phyloP scores from a whole-genome alignment of 2,797 vertebrate species.

The Botia kubotai region DNA sequence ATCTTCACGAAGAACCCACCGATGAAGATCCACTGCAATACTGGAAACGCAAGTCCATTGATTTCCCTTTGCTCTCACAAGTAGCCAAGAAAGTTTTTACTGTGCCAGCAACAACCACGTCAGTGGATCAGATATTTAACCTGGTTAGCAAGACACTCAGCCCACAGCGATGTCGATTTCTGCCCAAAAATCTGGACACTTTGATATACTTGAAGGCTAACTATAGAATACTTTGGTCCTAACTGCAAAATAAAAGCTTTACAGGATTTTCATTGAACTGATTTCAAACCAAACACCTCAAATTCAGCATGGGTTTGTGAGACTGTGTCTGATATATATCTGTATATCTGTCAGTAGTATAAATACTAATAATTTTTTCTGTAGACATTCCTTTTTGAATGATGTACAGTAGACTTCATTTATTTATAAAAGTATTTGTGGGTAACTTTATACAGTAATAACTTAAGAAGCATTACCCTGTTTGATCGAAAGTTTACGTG shows the following conservation, averaged over 20 bases:
- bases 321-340: conserved; percentile 57
- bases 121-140: conserved; percentile 78
- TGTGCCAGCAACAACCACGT: conserved; percentile 78
- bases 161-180: conserved; percentile 69
- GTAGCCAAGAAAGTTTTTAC: conserved; percentile 82
- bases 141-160: conserved; percentile 68
- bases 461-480: not conserved
- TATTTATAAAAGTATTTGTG: not conserved
- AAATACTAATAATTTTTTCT: conserved; percentile 43
- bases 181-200: conserved; percentile 83
- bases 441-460: not conserved
- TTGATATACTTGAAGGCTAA: conserved; percentile 84
- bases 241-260: conserved; percentile 49
- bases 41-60: conserved; percentile 82
- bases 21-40: conserved; percentile 84
- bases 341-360: conserved; percentile 5
- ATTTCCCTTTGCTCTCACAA: conserved; percentile 81
- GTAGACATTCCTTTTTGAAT: not conserved
- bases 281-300: conserved; percentile 40
- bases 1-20: conserved; percentile 82
- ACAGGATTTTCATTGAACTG: conserved; percentile 12
- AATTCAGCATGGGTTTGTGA: conserved; percentile 37
- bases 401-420: not conserved
- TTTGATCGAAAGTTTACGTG: not conserved
- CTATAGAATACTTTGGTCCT: conserved; percentile 80